phyloP scores from a whole-genome alignment of 2,888 invertebrate genomes.

The Caenorhabditis zanzibari region DNA sequence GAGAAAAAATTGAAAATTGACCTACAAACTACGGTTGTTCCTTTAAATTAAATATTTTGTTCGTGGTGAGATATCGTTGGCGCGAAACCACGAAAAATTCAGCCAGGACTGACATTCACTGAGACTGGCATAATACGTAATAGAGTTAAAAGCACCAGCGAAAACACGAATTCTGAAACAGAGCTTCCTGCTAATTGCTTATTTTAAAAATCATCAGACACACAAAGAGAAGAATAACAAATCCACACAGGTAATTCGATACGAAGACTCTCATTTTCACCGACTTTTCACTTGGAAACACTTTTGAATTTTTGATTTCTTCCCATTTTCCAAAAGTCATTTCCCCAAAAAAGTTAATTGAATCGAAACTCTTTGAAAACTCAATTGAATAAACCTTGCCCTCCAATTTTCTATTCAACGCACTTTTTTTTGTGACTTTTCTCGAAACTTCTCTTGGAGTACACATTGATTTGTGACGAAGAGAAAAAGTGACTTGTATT shows the following conservation, averaged over 20 bases:
- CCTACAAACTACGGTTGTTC: too few species aligned
- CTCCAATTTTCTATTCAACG: constrained; percentile 21
- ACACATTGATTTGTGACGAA: constrained; percentile 17
- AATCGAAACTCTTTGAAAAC: constrained; percentile 15
- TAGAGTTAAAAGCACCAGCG: too few species aligned
- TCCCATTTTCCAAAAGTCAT: background rate
- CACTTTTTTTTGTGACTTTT: background rate
- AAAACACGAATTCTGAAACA: background rate
- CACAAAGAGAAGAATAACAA: constrained; percentile 16
- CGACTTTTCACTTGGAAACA: constrained; percentile 33
- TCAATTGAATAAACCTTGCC: constrained; percentile 18
- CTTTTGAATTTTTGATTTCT: constrained; percentile 36
- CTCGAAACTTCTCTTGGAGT: too few species aligned
- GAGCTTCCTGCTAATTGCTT: background rate
- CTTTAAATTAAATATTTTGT: too few species aligned
- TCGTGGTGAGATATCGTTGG: too few species aligned
- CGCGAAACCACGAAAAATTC: too few species aligned
- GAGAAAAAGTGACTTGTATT: background rate
- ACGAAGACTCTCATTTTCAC: background rate
- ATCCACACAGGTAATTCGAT: constrained; percentile 8
- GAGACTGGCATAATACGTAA: too few species aligned
- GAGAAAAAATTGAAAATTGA: too few species aligned
- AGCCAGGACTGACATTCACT: too few species aligned
- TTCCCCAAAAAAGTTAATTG: constrained; percentile 9
- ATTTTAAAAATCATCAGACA: constrained; percentile 7